Conservation (phyloP, 2,888 invertebrate species). For the Chironomus tentans region DNA sequence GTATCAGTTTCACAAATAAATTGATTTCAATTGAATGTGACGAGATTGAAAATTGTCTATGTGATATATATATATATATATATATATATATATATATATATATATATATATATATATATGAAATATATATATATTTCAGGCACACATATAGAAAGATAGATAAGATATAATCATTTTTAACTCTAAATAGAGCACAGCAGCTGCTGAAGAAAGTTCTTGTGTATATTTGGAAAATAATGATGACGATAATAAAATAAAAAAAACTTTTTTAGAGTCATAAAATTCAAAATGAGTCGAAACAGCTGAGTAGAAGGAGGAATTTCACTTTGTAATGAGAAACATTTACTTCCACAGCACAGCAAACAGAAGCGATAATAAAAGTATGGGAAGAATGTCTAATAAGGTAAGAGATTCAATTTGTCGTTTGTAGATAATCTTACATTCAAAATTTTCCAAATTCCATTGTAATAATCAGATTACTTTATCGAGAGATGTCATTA, state of each 20-base stretch:
- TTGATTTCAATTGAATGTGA: not conserved
- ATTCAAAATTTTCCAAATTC: not conserved
- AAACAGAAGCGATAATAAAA: not conserved
- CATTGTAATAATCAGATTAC: not conserved
- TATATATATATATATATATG: too few relatives aligned
- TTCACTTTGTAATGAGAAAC: not conserved
- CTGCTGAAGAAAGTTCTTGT: too few relatives aligned
- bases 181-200: too few relatives aligned
- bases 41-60: not conserved
- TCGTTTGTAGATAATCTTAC: not conserved
- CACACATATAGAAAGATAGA: too few relatives aligned
- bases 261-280: too few relatives aligned
- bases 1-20: not conserved
- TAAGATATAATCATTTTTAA: too few relatives aligned
- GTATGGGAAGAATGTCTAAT: not conserved
- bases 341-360: too few relatives aligned
- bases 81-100: too few relatives aligned
- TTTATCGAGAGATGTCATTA: not conserved
- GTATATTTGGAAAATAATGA: too few relatives aligned
- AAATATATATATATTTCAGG: too few relatives aligned
- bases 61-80: not conserved
- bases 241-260: too few relatives aligned
- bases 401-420: not conserved
- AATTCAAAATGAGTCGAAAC: not conserved
- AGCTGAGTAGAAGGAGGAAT: not conserved